Evolutionary conservation across 1,140 invertebrate genomes (phyloP), one percentile per base, ranked within the genome.

Genomic region (Monomorium pharaonis): DNA sequence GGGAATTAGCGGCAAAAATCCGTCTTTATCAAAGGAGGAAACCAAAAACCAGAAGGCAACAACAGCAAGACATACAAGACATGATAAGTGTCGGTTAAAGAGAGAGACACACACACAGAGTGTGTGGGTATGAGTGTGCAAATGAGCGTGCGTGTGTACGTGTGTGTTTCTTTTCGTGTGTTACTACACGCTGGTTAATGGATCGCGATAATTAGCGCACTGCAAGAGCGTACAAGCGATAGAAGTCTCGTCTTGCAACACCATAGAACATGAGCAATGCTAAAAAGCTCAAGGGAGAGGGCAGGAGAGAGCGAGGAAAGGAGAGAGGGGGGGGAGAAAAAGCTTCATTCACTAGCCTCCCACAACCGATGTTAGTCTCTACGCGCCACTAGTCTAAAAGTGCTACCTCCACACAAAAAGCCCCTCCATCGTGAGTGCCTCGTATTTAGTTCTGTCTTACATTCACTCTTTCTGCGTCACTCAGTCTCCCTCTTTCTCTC

Each of bases 1-100:
- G 33, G 24, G 76, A 51, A 70, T 27, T 84, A 80, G 89, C 89
- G 92, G 88, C 88, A 92, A 93, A 92, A 92, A 93, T 93, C 92
- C 92, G 92, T 93, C 76, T 92, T 92, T 88, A 92, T 92, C 90
- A 87, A 90, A 90, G 90, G 63, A 92, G 80, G 70, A 87, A 90
- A 89, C 83, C 83, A 87, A 86, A 90, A 88, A 90, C 86, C 81
- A 88, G 78, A 90, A 90, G 76, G 69, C 63, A 83, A 85, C 37
- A 85, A 78, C 67, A 18, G 65, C 78, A 72, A 83, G 67, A 83
- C 78, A 83, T 83, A 83, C 67, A 83, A 83, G 78, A 37, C 37
- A 37, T 83, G 37, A 24, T 81, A 51, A 83, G 72, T 58, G 67
- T 74, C 67, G 14, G 51, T 83, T 83, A 85, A 51, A 21, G 65